A percentile compares a stretch with the other conserved stretches of the same genome.
phyloP scores from a whole-genome alignment of 2,113 vertebrate species.

The Nicator chloris region DNA sequence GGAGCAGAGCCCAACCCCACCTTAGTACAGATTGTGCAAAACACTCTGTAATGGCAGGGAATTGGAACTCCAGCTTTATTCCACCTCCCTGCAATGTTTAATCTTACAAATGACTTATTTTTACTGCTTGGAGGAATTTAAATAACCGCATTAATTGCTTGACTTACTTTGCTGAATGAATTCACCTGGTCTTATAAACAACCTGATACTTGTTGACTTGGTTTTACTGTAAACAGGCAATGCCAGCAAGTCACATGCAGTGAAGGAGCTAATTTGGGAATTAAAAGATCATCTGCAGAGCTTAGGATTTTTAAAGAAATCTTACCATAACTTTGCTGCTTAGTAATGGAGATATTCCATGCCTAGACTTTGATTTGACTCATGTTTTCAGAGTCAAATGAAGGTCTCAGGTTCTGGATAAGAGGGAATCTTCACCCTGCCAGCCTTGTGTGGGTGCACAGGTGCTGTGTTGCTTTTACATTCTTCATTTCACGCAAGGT shows the following conservation, averaged over 20 bases:
- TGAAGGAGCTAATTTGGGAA: not conserved
- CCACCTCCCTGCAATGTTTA: not conserved
- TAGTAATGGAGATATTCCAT: not conserved
- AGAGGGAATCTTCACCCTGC: not conserved
- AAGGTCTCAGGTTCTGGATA: not conserved
- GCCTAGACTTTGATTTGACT: not conserved
- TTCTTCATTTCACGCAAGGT: not conserved
- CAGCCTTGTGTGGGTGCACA: not conserved
- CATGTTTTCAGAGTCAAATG: not conserved
- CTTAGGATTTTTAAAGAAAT: not conserved
- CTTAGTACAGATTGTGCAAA: not conserved
- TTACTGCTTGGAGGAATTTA: not conserved
- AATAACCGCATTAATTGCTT: not conserved
- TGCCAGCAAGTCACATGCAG: not conserved
- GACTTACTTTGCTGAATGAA: not conserved
- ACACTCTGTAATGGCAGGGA: not conserved
- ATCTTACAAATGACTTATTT: not conserved
- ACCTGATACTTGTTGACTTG: not conserved
- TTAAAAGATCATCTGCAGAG: not conserved
- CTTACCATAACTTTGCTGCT: not conserved
- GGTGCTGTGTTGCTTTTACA: not conserved
- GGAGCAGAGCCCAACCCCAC: not conserved
- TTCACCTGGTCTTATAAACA: not conserved
- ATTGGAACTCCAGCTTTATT: not conserved
- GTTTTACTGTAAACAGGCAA: not conserved